A percentile compares a stretch with the other conserved stretches of the same genome.
Conservation (phyloP, 2,113 vertebrate genomes). For the Oncorhynchus masou region DNA sequence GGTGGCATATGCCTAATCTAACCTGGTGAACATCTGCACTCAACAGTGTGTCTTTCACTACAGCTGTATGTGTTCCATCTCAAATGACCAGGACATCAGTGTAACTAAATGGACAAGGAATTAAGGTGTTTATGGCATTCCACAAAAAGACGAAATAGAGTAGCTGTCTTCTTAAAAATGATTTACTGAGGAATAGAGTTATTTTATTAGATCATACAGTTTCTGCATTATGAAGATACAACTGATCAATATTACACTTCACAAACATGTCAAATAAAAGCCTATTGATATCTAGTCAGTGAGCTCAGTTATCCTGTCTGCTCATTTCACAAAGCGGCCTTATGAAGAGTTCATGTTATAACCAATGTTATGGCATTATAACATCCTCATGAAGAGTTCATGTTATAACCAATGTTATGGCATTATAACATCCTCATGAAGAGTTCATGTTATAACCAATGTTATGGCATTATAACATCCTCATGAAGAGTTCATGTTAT, state of each 20-base stretch:
- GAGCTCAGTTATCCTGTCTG: not conserved
- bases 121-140: conserved; percentile 4
- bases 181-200: not conserved
- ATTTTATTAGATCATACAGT: not conserved
- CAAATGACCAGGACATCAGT: conserved; percentile 25
- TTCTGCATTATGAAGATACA: not conserved
- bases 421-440: too few relatives aligned
- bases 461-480: too few relatives aligned
- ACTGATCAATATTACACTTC: not conserved
- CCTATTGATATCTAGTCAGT: not conserved
- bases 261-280: not conserved
- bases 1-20: conserved; percentile 58
- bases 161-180: conserved; percentile 17
- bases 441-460: not conserved
- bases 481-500: too few relatives aligned
- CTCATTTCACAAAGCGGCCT: not conserved
- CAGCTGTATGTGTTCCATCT: conserved; percentile 45
- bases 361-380: too few relatives aligned
- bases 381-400: too few relatives aligned
- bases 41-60: conserved; percentile 28
- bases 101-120: conserved; percentile 15
- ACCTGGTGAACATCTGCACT: conserved; percentile 55
- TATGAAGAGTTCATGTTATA: not conserved
- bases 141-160: not conserved
- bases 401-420: too few relatives aligned